phyloP scores from a whole-genome alignment of 2,888 invertebrate genomes.

The Candidula unifasciata region DNA sequence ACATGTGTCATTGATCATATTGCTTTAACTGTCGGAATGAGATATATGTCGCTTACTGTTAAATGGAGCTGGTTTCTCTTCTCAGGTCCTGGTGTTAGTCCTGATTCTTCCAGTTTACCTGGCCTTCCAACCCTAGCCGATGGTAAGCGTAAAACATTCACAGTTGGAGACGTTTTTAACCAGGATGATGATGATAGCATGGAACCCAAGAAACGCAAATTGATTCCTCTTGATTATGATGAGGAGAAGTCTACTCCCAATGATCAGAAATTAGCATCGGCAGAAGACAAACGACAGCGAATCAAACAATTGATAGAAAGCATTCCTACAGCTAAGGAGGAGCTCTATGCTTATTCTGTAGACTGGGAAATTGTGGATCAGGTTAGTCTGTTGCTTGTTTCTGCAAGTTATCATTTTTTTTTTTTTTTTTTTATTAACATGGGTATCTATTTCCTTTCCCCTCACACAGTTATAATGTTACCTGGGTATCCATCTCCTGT shows the following conservation, averaged over 20 bases:
- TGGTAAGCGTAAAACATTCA: constrained; percentile 84
- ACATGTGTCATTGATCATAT: no score
- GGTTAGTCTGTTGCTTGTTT: constrained; percentile 75
- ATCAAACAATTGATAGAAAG: constrained; percentile 98
- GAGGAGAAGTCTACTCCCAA: constrained; percentile 61
- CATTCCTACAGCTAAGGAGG: constrained; percentile 98
- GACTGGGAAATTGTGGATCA: constrained; percentile 91
- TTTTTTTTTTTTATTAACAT: no score
- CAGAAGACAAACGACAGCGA: constrained; percentile 95
- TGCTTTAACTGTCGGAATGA: no score
- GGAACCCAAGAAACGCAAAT: constrained; percentile 85
- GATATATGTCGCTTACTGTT: no score
- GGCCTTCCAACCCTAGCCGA: constrained; percentile 1
- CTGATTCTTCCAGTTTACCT: constrained; percentile 48
- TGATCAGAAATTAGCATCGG: constrained; percentile 70
- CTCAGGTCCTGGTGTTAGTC: constrained; percentile 52
- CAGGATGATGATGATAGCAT: constrained; percentile 83
- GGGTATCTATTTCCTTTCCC: no score
- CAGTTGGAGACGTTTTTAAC: constrained; percentile 90
- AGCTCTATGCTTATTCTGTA: constrained; percentile 94
- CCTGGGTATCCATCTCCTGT: no score
- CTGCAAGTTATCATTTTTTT: no score
- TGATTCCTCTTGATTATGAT: constrained; percentile 78
- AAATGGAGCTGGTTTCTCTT: constrained; percentile 5
- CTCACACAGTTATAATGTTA: no score